phyloP scores from a whole-genome alignment of 2,888 invertebrate genomes.

The Margaritifera margaritifera region DNA sequence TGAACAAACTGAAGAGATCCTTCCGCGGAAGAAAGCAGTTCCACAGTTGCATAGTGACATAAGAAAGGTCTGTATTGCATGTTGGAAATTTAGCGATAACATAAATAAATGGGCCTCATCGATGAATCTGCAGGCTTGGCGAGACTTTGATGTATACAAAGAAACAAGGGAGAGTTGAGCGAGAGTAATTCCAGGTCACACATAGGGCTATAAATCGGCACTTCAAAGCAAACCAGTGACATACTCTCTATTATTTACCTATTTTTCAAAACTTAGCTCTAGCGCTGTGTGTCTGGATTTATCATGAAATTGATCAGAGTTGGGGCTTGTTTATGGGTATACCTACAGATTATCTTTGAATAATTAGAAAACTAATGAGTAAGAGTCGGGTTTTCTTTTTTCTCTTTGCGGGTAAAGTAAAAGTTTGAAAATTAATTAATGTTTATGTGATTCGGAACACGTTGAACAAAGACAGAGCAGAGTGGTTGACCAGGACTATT shows the following conservation, averaged over 20 bases:
- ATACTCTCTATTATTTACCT: slow-evolving; percentile 49
- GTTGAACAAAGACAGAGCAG: too few species aligned
- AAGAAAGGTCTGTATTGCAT: slow-evolving; percentile 41
- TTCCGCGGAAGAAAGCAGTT: slow-evolving; percentile 60
- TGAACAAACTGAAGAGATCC: slow-evolving; percentile 51
- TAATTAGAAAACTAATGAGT: not conserved
- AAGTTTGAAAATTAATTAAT: slow-evolving; percentile 25
- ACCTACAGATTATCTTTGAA: too few species aligned
- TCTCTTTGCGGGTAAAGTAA: not conserved
- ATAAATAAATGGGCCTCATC: slow-evolving; percentile 51
- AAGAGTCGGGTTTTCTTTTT: not conserved
- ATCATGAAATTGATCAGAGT: slow-evolving; percentile 3
- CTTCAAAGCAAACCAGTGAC: slow-evolving; percentile 50
- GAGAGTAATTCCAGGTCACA: slow-evolving; percentile 35
- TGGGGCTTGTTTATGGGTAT: not conserved
- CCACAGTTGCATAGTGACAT: slow-evolving; percentile 52
- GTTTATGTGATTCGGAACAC: slow-evolving; percentile 36
- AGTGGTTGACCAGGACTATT: too few species aligned
- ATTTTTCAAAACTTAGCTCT: slow-evolving; percentile 49
- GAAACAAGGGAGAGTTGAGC: slow-evolving; percentile 42
- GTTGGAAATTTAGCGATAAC: slow-evolving; percentile 50
- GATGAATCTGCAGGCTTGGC: slow-evolving; percentile 38
- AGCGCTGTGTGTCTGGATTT: slow-evolving; percentile 9
- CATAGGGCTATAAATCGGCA: slow-evolving; percentile 43
- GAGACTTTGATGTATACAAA: slow-evolving; percentile 30